phyloP scores from a whole-genome alignment of 2,888 invertebrate species.

The Tenthredo amoena region DNA sequence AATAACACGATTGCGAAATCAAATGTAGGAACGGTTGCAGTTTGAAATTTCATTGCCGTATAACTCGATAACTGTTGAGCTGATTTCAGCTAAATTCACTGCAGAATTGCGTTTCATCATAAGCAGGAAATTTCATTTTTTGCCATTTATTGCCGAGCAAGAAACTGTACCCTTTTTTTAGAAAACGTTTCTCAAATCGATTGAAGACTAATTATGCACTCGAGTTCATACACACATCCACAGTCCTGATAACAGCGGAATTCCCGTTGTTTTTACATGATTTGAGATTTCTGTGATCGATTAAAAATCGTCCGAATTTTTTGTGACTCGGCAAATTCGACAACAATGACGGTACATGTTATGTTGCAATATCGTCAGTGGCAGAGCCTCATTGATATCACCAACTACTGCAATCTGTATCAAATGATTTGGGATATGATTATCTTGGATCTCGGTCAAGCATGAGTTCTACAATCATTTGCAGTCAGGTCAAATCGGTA shows the following conservation, averaged over 20 bases:
- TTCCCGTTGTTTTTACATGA: not conserved
- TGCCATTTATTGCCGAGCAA: not conserved
- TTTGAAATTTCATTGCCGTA: not conserved
- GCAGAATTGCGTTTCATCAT: no score
- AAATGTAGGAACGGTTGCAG: not conserved
- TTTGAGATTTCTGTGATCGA: no score
- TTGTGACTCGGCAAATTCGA: not conserved
- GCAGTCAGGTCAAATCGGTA: not conserved
- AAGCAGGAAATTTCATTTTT: not conserved
- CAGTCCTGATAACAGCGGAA: not conserved
- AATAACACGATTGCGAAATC: not conserved
- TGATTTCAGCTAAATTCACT: no score
- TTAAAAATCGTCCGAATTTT: not conserved
- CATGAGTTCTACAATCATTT: not conserved
- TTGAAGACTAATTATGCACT: not conserved
- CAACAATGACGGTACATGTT: not conserved
- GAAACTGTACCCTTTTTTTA: not conserved
- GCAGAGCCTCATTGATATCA: not conserved
- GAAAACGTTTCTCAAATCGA: not conserved
- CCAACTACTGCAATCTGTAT: not conserved
- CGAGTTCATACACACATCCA: not conserved
- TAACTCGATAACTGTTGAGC: not conserved
- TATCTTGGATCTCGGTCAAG: not conserved
- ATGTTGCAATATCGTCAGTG: not conserved
- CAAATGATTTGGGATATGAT: not conserved